Evolutionary conservation across 2,113 vertebrate genomes (phyloP), one percentile per base, ranked within the genome.

Genomic region (Gyps fulvus): DNA sequence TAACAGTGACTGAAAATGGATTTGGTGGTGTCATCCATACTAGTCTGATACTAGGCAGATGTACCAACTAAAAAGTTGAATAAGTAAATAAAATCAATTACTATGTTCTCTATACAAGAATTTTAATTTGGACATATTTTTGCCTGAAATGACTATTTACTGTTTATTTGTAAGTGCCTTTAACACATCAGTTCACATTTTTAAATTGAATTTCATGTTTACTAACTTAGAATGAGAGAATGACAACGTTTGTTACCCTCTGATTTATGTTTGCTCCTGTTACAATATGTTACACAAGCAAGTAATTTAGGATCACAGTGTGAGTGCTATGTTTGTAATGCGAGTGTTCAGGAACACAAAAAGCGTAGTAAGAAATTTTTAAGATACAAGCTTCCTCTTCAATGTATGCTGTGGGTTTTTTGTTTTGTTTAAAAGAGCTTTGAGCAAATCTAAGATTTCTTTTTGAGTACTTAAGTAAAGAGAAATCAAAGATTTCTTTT

Each of bases 341-440:
- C 9, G 27, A 84, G 7, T 26, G 12, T 89, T 80, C 25, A 59
- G 38, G 45, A 83, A 80, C 58, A 87, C 43, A 49, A 63, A 43
- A n/a, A 31, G 7, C 5, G 5, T 42, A 62, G 9, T 50, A 55
- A 63, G 58, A 69, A 47, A 36, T 36, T 32, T 52, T 8, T 49
- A 32, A 79, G n/a, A 25, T 50, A 40, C 3, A 31, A 78, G 12
- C 7, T 57, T 81, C 21, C 10, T 59, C 34, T 83, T 87, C n/a
- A 47, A 0, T 45, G 16, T 73, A 9, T 72, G 29, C 15, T 76
- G 12, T 31, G 0, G 0, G 6, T 20, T 43, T 72, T 85, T 63
- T 59, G 7, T 57, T 90, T 61, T 57, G 6, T 66, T 91, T 61
- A 71, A 83, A 73, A 36, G 40, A 73, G 4, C 42, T 77, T 70